Evolutionary conservation across 2,797 vertebrate species (phyloP).

Genomic region (Simalia tracyae): DNA sequence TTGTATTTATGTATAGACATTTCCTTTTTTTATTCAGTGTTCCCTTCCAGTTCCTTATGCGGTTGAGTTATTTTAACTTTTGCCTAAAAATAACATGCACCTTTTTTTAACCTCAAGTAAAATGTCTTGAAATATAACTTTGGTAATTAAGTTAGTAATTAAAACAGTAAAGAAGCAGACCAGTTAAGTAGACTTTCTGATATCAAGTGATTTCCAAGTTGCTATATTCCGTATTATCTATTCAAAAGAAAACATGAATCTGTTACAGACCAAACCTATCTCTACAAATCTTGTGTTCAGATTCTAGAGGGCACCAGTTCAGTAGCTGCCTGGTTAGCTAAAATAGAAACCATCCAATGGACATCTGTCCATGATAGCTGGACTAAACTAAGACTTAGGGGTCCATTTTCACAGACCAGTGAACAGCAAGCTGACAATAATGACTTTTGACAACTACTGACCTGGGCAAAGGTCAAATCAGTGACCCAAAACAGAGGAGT

Average conservation of each 20-base stretch:
- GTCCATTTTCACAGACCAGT: constrained; percentile 40
- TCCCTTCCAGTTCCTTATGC: not conserved
- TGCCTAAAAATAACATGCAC: not conserved
- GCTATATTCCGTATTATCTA: not conserved
- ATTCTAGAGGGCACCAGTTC: not conserved
- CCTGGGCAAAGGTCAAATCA: constrained; percentile 25
- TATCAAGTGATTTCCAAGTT: not conserved
- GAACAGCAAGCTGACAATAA: constrained; percentile 33
- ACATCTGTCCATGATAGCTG: not conserved
- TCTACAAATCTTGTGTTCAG: not conserved
- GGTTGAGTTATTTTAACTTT: not conserved
- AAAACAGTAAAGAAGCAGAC: not conserved
- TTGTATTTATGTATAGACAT: not conserved
- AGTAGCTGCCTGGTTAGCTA: not conserved
- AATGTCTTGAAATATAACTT: not conserved
- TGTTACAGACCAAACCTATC: not conserved
- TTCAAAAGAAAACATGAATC: not conserved
- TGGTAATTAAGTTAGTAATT: not conserved
- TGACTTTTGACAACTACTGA: constrained; percentile 42
- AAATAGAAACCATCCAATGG: constrained; percentile 19
- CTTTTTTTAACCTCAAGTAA: not conserved
- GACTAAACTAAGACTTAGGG: constrained; percentile 25
- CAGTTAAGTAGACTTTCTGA: not conserved
- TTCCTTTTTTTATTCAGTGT: not conserved
- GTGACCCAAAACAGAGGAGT: constrained; percentile 49